A percentile compares a stretch with the other conserved stretches of the same genome.
These are phyloP conservation scores for Leptinotarsa lineolata DNA, from an alignment of 1,140 invertebrate species.

Conservation along the genomic window DNA sequence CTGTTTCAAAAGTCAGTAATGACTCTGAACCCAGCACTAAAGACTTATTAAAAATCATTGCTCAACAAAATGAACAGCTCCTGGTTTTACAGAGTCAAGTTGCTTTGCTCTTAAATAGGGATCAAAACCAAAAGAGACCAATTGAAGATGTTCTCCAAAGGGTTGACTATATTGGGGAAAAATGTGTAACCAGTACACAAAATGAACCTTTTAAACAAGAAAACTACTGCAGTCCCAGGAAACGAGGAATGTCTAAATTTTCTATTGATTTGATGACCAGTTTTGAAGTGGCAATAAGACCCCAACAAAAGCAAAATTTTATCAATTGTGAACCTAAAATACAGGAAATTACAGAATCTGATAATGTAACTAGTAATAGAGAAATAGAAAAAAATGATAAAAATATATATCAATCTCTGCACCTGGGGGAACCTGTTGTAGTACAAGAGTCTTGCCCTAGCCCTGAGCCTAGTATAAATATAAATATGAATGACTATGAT, in stretches of 20 bases:
- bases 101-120: conserved; percentile 12
- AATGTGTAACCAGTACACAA: conserved; percentile 38
- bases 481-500: conserved; percentile 66
- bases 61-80: conserved; percentile 63
- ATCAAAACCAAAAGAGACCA: conserved; percentile 28
- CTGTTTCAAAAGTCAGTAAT: conserved; percentile 32
- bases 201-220: conserved; percentile 42
- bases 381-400: conserved; percentile 24
- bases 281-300: conserved; percentile 67
- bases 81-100: conserved; percentile 60
- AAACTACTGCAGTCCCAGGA: conserved; percentile 55
- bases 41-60: conserved; percentile 63
- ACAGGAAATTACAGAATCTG: conserved; percentile 43
- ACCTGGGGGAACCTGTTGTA: conserved; percentile 61
- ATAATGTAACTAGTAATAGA: conserved; percentile 29
- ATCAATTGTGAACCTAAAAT: conserved; percentile 52
- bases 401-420: conserved; percentile 60
- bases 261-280: conserved; percentile 74
- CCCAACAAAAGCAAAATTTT: conserved; percentile 52
- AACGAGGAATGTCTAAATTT: conserved; percentile 64
- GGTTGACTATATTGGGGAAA: conserved; percentile 25
- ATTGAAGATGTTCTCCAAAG: conserved; percentile 31
- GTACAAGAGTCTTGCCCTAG: conserved; percentile 61
- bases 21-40: conserved; percentile 59
- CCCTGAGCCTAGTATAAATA: conserved; percentile 64